Percentiles rank a stretch among this genome's conserved stretches.
Conservation (phyloP, 2,113 vertebrate genomes). For the Lophotis ruficrista region DNA sequence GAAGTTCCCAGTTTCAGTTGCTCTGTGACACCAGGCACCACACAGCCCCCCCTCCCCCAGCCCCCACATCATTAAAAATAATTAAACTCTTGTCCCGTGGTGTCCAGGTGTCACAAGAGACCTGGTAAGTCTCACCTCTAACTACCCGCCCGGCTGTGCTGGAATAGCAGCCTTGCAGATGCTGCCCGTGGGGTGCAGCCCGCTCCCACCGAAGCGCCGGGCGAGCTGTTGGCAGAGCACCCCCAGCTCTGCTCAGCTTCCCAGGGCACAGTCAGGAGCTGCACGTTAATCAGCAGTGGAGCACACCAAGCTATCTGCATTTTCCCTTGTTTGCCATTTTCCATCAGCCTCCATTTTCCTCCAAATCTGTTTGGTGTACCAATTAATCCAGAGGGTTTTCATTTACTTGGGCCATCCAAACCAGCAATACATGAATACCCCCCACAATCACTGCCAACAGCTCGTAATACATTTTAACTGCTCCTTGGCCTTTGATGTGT, state of each 20-base stretch:
- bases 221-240: not conserved
- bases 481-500: slow-evolving; percentile 59
- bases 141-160: not conserved
- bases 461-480: slow-evolving; percentile 70
- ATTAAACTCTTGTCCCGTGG: not conserved
- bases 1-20: not conserved
- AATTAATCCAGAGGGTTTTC: slow-evolving; percentile 63
- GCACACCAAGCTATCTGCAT: not conserved
- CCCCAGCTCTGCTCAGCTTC: not conserved
- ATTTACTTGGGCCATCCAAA: slow-evolving; percentile 14
- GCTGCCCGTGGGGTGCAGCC: not conserved
- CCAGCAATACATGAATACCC: slow-evolving; percentile 20
- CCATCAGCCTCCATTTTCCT: slow-evolving; percentile 21
- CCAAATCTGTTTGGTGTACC: slow-evolving; percentile 12
- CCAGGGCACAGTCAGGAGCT: not conserved
- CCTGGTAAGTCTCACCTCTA: slow-evolving; percentile 53
- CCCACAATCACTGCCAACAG: slow-evolving; percentile 69
- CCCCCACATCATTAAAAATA: slow-evolving; percentile 37
- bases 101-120: slow-evolving; percentile 45
- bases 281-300: not conserved
- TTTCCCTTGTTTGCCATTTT: slow-evolving; percentile 18
- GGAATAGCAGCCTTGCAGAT: not conserved
- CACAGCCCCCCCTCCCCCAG: not conserved
- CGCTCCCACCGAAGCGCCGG: rapidly evolving
- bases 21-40: not conserved